Evolutionary conservation across 1,140 invertebrate genomes (phyloP).

Genomic region (Eumaeus atala): DNA sequence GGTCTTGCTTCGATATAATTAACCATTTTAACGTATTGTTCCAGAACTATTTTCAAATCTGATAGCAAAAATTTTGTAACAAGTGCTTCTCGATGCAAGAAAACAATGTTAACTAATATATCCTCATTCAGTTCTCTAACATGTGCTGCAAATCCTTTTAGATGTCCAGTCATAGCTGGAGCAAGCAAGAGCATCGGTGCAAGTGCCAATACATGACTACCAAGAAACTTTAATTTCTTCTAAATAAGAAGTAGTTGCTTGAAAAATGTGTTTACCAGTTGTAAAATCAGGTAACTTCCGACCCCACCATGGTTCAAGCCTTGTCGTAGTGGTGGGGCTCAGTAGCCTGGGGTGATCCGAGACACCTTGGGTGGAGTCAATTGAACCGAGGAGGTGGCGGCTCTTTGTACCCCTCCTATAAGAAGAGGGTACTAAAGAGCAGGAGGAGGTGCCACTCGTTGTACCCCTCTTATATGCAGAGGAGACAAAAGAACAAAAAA

Average conservation of each 20-base stretch:
- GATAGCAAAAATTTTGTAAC: conserved; percentile 13
- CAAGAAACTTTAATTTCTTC: not conserved
- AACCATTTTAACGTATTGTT: not conserved
- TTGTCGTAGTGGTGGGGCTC: too few relatives aligned
- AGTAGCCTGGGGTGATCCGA: too few relatives aligned
- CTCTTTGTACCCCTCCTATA: too few relatives aligned
- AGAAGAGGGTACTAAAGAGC: too few relatives aligned
- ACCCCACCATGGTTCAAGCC: too few relatives aligned
- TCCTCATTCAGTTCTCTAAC: conserved; percentile 9
- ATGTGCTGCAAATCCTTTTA: conserved; percentile 12
- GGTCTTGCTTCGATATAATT: conserved; percentile 12
- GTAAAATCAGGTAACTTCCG: not conserved
- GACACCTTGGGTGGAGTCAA: too few relatives aligned
- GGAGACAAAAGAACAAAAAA: too few relatives aligned
- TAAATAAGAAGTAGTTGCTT: not conserved
- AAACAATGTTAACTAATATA: conserved; percentile 12
- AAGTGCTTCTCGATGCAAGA: conserved; percentile 17
- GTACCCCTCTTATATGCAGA: too few relatives aligned
- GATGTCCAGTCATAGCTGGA: conserved; percentile 11
- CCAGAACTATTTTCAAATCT: conserved; percentile 12
- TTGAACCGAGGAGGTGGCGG: too few relatives aligned
- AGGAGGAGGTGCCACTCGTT: too few relatives aligned
- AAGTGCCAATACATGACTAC: conserved; percentile 1
- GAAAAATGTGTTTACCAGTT: not conserved
- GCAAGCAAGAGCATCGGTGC: conserved; percentile 4